Evolutionary conservation across 2,888 invertebrate species (phyloP).

Genomic region (Toxonevra muliebris): DNA sequence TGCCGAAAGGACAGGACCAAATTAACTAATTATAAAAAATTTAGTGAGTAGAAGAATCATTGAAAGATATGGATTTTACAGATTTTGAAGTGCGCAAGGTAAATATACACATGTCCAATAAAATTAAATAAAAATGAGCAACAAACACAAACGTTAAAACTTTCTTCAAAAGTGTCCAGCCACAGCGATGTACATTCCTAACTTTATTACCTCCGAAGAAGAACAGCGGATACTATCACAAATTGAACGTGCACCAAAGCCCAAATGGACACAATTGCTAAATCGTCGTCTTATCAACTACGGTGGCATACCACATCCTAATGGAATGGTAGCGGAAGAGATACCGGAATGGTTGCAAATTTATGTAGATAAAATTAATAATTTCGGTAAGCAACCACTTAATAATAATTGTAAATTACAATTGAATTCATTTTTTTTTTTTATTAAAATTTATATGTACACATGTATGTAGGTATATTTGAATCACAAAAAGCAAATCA

Average conservation of each 20-base stretch:
- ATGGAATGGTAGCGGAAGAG: conserved; percentile 91
- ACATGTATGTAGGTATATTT: conserved; percentile 64
- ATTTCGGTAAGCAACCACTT: conserved; percentile 66
- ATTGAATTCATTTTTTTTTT: neutral
- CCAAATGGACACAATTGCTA: conserved; percentile 94
- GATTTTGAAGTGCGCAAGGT: conserved; percentile 60
- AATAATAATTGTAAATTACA: neutral
- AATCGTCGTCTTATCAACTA: conserved; percentile 96
- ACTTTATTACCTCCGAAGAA: conserved; percentile 82
- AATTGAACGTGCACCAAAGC: conserved; percentile 84
- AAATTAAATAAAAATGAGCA: neutral
- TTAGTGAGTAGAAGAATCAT: neutral
- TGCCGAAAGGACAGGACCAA: too few species aligned
- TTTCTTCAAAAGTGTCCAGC: conserved; percentile 56
- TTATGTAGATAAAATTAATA: conserved; percentile 76
- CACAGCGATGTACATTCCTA: conserved; percentile 76
- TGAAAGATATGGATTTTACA: conserved; percentile 55
- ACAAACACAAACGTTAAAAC: neutral
- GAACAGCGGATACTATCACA: conserved; percentile 76
- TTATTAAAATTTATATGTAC: neutral
- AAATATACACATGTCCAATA: conserved; percentile 14
- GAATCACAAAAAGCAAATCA: conserved; percentile 85
- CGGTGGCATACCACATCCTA: conserved; percentile 93
- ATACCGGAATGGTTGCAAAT: conserved; percentile 86
- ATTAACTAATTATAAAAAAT: neutral